A percentile compares a stretch with the other conserved stretches of the same genome.
Conservation (phyloP, 2,113 vertebrate genomes). For the Hydrolagus affinis region DNA sequence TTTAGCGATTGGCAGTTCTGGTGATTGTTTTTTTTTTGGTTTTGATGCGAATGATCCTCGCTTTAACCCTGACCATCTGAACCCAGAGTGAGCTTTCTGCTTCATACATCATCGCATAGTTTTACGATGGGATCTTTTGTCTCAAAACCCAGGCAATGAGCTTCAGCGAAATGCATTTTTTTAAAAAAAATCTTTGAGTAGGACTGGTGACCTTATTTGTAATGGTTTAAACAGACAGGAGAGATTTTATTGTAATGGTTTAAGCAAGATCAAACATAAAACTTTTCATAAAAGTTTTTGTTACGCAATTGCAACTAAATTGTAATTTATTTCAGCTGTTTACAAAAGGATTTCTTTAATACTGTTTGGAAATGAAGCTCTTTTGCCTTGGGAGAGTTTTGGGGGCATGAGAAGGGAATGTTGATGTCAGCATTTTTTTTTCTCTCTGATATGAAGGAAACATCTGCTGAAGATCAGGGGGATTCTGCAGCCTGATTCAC, state of each 20-base stretch:
- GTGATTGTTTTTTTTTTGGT: not conserved
- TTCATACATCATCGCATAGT: not conserved
- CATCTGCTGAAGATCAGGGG: slow-evolving; percentile 21
- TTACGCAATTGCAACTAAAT: not conserved
- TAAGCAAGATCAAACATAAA: too few relatives aligned
- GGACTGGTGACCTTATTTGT: not conserved
- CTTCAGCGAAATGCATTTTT: too few relatives aligned
- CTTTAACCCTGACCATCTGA: not conserved
- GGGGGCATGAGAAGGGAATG: not conserved
- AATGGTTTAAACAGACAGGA: not conserved
- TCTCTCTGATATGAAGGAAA: not conserved
- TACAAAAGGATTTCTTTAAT: not conserved
- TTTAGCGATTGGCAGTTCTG: not conserved
- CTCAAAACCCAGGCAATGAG: too few relatives aligned
- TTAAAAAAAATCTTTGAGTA: not conserved
- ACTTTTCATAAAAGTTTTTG: not conserved
- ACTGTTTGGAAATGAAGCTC: not conserved
- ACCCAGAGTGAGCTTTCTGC: not conserved
- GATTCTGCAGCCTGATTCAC: not conserved
- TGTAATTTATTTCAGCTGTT: not conserved
- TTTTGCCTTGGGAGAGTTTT: not conserved
- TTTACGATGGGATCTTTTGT: not conserved
- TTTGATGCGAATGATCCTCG: not conserved
- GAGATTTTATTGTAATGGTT: not conserved
- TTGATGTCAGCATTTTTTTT: not conserved